Evolutionary conservation across 2,888 invertebrate genomes (phyloP), one percentile per base, ranked within the genome.

Genomic region (Heliconius ismenius): DNA sequence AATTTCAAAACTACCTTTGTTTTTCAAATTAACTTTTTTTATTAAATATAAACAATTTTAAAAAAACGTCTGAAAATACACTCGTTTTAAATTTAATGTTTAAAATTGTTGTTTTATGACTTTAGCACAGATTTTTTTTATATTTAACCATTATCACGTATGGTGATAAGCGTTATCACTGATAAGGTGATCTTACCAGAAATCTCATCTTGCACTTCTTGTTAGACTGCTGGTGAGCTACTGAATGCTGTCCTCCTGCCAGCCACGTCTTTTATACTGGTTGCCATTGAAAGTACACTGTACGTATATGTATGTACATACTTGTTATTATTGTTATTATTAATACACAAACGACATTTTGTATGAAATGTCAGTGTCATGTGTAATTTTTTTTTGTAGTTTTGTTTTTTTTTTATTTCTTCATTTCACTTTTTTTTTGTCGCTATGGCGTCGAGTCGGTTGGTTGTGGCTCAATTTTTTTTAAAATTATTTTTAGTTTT

Each of bases 191-290:
- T 84, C 87, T 86, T 91, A 93, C 93, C 93, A 93, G 92, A 86
- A 93, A 93, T 93, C 93, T 93, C 93, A 93, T 93, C 91, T 86
- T 93, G 93, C 90, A 93, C 92, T 93, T 93, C 93, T 89, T 83
- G 85, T 88, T 86, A 88, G 93, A 93, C 93, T 93, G 90, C 93
- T 86, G 89, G 91, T 88, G 87, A 92, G 93, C 93, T 93, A 93
- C 93, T 93, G 93, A 93, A 92, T 93, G 82, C 87, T 89, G 81
- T 87, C 74, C 80, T 81, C 82, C 81, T 80, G 82, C 77, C 80
- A 80, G 82, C 82, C 81, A 81, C 85, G 84, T 85, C 91, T 92
- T 93, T 90, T 93, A 93, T 93, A 93, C 87, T 82, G 77, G 85
- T 83, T 84, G 86, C 85, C 83, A 84, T 82, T 86, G 80, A 79